Conservation (phyloP, 92 coral and sea anemone genomes). For the Zoanthus sansibaricus region DNA sequence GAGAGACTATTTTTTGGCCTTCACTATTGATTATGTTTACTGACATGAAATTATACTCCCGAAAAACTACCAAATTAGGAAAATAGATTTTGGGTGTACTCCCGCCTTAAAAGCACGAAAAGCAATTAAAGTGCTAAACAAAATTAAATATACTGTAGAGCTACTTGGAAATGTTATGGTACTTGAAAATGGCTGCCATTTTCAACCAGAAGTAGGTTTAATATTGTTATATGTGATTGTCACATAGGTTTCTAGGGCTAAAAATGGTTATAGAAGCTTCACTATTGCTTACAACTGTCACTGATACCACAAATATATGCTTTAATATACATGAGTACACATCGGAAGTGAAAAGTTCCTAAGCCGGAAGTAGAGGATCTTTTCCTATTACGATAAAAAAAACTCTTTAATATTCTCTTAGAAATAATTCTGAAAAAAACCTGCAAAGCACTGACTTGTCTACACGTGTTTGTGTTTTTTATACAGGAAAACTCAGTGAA, state of each 20-base stretch:
- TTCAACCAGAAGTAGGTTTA: slow-evolving; percentile 15
- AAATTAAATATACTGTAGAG: slow-evolving; percentile 19
- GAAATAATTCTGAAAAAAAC: not conserved
- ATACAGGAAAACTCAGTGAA: not conserved
- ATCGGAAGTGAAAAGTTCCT: slow-evolving; percentile 22
- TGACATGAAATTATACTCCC: too few relatives aligned
- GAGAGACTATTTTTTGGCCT: too few relatives aligned
- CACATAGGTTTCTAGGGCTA: not conserved
- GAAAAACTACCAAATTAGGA: too few relatives aligned
- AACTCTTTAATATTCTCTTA: not conserved
- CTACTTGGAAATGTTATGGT: slow-evolving; percentile 16
- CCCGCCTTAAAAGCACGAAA: too few relatives aligned
- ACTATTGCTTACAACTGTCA: not conserved
- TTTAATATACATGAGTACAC: not conserved
- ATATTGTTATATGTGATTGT: not conserved
- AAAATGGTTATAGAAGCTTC: not conserved
- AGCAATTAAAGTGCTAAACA: not conserved
- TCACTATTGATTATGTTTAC: too few relatives aligned
- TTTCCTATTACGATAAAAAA: not conserved
- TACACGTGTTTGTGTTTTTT: slow-evolving; percentile 13
- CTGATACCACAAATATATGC: not conserved
- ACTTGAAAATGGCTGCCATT: slow-evolving; percentile 25
- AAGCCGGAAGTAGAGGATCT: not conserved
- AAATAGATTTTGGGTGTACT: too few relatives aligned
- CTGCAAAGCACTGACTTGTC: not conserved